Percentiles rank a stretch among this genome's conserved stretches.
phyloP scores from a whole-genome alignment of 2,113 vertebrate genomes.

The Callaeas wilsoni region DNA sequence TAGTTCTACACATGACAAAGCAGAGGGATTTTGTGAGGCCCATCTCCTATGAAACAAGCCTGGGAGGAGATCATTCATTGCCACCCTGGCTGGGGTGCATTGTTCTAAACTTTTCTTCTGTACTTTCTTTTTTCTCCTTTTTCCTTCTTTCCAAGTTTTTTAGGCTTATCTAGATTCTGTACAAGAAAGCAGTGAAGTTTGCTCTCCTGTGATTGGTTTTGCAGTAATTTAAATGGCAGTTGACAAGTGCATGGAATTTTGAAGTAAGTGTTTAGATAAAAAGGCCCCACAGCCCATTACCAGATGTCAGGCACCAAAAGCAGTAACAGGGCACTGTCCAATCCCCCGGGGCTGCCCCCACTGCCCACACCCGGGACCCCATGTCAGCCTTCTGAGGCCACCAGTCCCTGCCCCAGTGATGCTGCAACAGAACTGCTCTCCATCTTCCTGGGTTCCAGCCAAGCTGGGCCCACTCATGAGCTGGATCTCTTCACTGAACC shows the following conservation, averaged over 20 bases:
- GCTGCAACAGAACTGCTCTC: background rate
- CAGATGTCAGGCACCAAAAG: background rate
- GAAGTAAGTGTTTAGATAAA: background rate
- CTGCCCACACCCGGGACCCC: background rate
- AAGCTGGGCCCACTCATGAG: rapidly evolving
- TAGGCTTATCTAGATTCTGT: background rate
- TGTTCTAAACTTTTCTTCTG: background rate
- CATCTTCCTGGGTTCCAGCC: background rate
- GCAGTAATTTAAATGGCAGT: background rate
- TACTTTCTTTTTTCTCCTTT: background rate
- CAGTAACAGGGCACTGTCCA: background rate
- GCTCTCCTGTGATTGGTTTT: background rate
- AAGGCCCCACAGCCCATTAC: background rate
- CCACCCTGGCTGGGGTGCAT: rapidly evolving
- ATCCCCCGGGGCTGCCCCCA: background rate
- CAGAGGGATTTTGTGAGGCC: background rate
- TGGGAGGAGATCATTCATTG: background rate
- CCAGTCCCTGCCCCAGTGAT: background rate
- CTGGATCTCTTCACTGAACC: background rate
- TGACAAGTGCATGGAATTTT: rapidly evolving
- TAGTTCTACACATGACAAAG: background rate
- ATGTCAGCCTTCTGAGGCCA: background rate
- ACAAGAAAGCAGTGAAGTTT: background rate
- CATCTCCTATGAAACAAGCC: background rate
- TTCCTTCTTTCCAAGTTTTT: background rate